These are phyloP conservation scores for Noctuana brunneofusca DNA, from an alignment of 2,888 invertebrate genomes.

Conservation along the genomic window DNA sequence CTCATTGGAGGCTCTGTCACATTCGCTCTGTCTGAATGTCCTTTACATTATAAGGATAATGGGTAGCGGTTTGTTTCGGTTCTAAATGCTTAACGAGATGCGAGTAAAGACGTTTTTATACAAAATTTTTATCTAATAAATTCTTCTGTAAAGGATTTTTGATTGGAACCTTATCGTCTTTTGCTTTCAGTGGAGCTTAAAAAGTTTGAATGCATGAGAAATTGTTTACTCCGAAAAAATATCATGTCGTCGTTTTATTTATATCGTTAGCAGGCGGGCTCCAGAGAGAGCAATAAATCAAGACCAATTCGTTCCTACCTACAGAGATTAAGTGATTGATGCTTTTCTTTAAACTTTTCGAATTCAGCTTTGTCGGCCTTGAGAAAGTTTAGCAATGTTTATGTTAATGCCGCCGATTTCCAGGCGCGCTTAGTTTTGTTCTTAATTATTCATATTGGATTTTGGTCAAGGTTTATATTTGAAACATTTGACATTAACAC, in stretches of 20 bases:
- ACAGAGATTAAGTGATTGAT: conserved; percentile 8
- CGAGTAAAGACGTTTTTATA: too few species aligned
- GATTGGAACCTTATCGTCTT: too few species aligned
- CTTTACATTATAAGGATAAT: too few species aligned
- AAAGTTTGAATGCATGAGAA: too few species aligned
- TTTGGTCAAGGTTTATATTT: not conserved
- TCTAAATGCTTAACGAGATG: too few species aligned
- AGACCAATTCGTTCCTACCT: not conserved
- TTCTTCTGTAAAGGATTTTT: too few species aligned
- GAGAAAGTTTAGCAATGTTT: not conserved
- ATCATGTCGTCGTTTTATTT: not conserved
- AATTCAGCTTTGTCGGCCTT: not conserved
- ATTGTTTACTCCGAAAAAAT: too few species aligned
- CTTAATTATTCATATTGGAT: not conserved
- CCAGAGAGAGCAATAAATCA: not conserved
- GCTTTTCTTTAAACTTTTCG: conserved; percentile 14
- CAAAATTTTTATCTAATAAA: too few species aligned
- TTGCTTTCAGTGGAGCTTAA: too few species aligned
- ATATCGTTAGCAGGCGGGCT: not conserved
- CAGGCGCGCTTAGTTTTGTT: not conserved
- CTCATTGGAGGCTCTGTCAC: not conserved
- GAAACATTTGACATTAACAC: too few species aligned
- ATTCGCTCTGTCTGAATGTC: not conserved
- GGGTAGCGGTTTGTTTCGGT: too few species aligned
- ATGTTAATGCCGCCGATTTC: not conserved